Base-by-base conservation (phyloP, 2,888 invertebrate genomes). In the Pandemis heparana region DNA sequence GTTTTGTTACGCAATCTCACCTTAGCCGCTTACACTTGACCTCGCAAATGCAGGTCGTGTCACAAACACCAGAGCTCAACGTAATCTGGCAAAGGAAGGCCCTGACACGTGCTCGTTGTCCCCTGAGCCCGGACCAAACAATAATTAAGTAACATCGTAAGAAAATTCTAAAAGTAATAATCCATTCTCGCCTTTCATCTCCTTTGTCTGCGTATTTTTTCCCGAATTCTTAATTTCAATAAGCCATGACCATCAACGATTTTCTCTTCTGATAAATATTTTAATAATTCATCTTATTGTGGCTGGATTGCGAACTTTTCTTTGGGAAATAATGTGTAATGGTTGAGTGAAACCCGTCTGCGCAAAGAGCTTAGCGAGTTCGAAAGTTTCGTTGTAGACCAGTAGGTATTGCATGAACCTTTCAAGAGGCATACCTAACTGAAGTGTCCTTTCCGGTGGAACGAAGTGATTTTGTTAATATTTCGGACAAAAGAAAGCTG, bases 1-100 rank as follows among this genome's bases (percentile, higher is more conserved):
- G 77, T 74, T 75, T 76, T 79, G 79, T 94, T 92, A 89, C 91
- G 91, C 90, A 93, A 94, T 86, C 83, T 88, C 89, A 90, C 92
- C 90, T 92, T 89, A 91, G 86, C 87, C 86, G 88, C 91, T 92
- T 92, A 91, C 92, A 92, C 94, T 93, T 93, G 94, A 92, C 94
- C 92, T 86, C 88, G 84, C 78, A 82, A 83, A 81, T 81, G 83
- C 81, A 83, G 79, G 79, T 79, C 79, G 81, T 79, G 79, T 76
- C 76, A 76, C 81, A 80, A 79, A 77, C 77, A 77, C 76, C 77
- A 32, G 59, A 59, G 74, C 65, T 74, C 69, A 74, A 59, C 41
- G 43, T 65, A 65, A 65, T 38, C 69, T 74, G 74, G 74, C 65
- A 51, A 39, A 39, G n/a, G 65, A 43, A 69, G 65, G 48, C 70